A percentile compares a stretch with the other conserved stretches of the same genome.
These are phyloP conservation scores for Chlamydotis undulata DNA, from an alignment of 2,113 vertebrate species.

Conservation along the genomic window DNA sequence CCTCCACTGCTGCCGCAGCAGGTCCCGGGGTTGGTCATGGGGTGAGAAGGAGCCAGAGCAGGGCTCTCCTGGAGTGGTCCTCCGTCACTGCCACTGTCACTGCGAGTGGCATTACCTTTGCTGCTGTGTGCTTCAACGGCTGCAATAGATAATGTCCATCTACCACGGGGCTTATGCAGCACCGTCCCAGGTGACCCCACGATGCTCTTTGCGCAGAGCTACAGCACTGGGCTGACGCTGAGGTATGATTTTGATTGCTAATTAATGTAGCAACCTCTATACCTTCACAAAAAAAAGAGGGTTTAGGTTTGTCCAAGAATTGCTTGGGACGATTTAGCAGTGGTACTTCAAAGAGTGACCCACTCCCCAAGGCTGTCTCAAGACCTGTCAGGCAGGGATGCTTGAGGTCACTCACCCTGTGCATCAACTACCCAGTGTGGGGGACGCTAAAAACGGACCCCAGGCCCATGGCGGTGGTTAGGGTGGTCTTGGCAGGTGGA, in stretches of 20 bases:
- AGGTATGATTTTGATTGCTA: background rate
- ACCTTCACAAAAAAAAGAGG: background rate
- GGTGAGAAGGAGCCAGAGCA: background rate
- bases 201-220: background rate
- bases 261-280: background rate
- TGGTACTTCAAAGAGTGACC: background rate
- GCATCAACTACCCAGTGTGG: background rate
- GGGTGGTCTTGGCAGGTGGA: background rate
- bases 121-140: background rate
- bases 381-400: background rate
- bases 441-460: background rate
- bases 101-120: background rate
- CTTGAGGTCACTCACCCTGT: background rate
- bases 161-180: background rate
- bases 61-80: background rate
- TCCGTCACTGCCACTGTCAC: background rate
- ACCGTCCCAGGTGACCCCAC: accelerated
- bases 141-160: accelerated
- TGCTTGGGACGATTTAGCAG: background rate
- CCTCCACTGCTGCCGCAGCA: accelerated
- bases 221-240: background rate
- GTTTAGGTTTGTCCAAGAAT: background rate
- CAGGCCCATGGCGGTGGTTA: background rate
- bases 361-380: background rate
- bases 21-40: background rate